These are phyloP conservation scores for Neopipo cinnamomea DNA, from an alignment of 2,113 vertebrate genomes.

Conservation along the genomic window DNA sequence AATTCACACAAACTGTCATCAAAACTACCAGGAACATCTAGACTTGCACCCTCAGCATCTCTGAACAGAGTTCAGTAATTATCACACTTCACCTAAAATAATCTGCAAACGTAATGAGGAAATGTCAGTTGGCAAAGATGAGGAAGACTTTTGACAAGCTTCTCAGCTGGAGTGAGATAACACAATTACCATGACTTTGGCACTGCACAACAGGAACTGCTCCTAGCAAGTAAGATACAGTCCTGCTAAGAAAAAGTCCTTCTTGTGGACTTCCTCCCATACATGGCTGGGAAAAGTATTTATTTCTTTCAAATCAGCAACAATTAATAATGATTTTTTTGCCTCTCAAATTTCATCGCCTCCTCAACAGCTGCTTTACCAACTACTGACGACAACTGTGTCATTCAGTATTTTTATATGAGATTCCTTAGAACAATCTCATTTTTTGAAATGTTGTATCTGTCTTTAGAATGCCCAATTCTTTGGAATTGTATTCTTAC, in stretches of 20 bases:
- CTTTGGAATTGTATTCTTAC: slow-evolving; percentile 13
- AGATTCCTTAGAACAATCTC: neutral
- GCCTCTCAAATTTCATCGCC: neutral
- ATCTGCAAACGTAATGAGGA: neutral
- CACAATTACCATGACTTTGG: neutral
- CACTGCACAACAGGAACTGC: neutral
- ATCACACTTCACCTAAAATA: neutral
- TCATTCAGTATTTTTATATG: neutral
- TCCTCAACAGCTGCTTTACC: neutral
- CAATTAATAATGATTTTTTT: neutral
- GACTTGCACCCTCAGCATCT: neutral
- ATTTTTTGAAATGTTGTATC: neutral
- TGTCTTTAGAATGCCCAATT: neutral
- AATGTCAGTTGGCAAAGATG: neutral
- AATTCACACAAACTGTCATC: neutral
- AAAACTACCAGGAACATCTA: neutral
- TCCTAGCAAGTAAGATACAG: neutral
- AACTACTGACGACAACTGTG: neutral
- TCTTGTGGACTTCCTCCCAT: neutral
- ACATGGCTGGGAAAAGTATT: neutral
- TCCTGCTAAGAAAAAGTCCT: neutral
- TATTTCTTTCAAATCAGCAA: neutral
- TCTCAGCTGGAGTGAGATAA: neutral
- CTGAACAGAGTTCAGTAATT: neutral
- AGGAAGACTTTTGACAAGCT: neutral